Conservation (phyloP, 2,797 vertebrate genomes). For the Rhinichthys osculus region DNA sequence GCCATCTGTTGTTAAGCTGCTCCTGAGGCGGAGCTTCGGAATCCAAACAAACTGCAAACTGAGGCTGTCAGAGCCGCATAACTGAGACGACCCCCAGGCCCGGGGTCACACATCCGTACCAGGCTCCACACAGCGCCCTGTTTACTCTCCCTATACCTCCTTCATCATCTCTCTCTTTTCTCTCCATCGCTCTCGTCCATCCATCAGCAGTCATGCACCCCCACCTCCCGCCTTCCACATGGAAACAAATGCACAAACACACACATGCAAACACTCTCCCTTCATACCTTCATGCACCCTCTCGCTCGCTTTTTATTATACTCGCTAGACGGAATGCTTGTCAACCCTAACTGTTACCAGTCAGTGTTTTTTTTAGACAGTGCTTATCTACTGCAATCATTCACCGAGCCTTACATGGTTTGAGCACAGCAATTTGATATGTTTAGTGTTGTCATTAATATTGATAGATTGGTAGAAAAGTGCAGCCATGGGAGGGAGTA, state of each 20-base stretch:
- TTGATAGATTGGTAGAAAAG: constrained; percentile 83
- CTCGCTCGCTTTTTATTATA: neutral
- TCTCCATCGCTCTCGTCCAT: constrained; percentile 57
- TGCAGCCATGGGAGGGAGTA: constrained; percentile 74
- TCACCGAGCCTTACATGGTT: constrained; percentile 75
- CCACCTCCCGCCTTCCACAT: constrained; percentile 77
- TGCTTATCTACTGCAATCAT: constrained; percentile 73
- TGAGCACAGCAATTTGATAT: constrained; percentile 79
- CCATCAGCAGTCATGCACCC: constrained; percentile 76
- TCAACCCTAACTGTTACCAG: constrained; percentile 68
- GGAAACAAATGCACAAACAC: constrained; percentile 50
- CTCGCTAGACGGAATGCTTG: constrained; percentile 63
- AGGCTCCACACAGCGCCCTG: constrained; percentile 82
- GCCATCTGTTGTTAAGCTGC: constrained; percentile 97
- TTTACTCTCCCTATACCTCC: constrained; percentile 82
- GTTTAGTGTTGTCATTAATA: constrained; percentile 85
- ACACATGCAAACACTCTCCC: constrained; percentile 40
- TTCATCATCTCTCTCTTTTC: constrained; percentile 62
- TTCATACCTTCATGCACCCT: constrained; percentile 23
- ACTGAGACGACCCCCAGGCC: constrained; percentile 86
- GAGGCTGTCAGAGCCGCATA: constrained; percentile 91
- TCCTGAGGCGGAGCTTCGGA: constrained; percentile 87
- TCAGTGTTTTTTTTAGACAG: constrained; percentile 63
- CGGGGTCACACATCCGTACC: constrained; percentile 84
- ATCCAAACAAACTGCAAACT: constrained; percentile 91